Evolutionary conservation across 2,888 invertebrate species (phyloP), one percentile per base, ranked within the genome.

Genomic region (Hydraecia micacea): DNA sequence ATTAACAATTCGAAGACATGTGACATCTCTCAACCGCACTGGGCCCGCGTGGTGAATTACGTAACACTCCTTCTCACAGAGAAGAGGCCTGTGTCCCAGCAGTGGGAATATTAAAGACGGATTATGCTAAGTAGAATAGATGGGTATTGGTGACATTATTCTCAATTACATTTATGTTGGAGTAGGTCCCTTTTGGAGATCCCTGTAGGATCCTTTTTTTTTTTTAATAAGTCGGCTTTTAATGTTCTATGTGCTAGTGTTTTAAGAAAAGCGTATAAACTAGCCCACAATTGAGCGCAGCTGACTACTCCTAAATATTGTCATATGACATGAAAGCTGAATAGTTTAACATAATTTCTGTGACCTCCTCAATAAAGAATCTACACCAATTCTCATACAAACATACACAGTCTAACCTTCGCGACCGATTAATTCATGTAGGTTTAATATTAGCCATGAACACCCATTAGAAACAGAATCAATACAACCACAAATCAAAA

Each of bases 401-500:
- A 15, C 21, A 52, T 18, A 71, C 39, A 21, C 32, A 32, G n/a
- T 32, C 25, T 42, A 55, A 79, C 67, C 67, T 77, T 65, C 32
- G 15, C 32, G n/a, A 32, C 7, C 21, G 9, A 77, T 77, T 42
- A 36, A 36, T 21, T 21, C 11, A 42, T 46, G n/a, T 36, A n/a
- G 32, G 11, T 60, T 49, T 60, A 36, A 75, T 75, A 32, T 63
- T n/a, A 42, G 32, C 68, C 60, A 55, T 62, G 79, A 55, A 70
- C n/a, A 32, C 9, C 52, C 62, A 42, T 71, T 73, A 39, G 46
- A 39, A 58, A 39, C 81, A 42, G 65, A 49, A 79, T 39, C 74
- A 66, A 81, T 52, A 66, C 13, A 39, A 7, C 9, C 21, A 65
- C 68, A 49, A 82, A 68, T 75, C 39, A 52, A 36, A 69, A 46